Conservation (phyloP, 2,888 invertebrate genomes). For the Pyralis farinalis region DNA sequence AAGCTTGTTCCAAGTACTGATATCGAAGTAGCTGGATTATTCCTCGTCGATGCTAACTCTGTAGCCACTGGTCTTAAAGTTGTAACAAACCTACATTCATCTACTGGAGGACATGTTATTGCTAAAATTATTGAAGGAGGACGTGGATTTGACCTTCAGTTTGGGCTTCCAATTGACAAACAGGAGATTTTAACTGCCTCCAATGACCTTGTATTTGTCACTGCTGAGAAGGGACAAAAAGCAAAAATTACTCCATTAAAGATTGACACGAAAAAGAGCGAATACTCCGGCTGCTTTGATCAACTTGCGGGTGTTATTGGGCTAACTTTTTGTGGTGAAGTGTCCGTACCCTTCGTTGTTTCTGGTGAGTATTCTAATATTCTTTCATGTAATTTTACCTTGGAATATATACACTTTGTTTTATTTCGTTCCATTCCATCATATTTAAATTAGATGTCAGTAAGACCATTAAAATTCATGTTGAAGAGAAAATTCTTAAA, state of each 20-base stretch:
- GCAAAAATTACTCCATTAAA: slow-evolving; percentile 57
- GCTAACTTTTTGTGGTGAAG: slow-evolving; percentile 85
- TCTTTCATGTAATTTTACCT: too few relatives aligned
- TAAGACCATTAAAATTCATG: too few relatives aligned
- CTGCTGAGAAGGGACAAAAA: slow-evolving; percentile 82
- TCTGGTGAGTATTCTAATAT: slow-evolving; percentile 40
- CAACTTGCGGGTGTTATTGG: slow-evolving; percentile 86
- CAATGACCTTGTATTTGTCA: slow-evolving; percentile 83
- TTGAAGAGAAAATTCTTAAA: too few relatives aligned
- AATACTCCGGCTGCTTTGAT: slow-evolving; percentile 85
- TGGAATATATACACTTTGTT: too few relatives aligned
- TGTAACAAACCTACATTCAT: slow-evolving; percentile 87
- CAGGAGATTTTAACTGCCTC: slow-evolving; percentile 89
- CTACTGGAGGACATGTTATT: slow-evolving; percentile 87
- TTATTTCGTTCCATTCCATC: too few relatives aligned
- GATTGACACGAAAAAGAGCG: slow-evolving; percentile 66
- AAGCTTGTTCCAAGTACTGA: slow-evolving; percentile 88
- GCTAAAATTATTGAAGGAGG: slow-evolving; percentile 82
- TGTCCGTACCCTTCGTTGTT: slow-evolving; percentile 78
- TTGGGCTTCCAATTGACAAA: slow-evolving; percentile 89
- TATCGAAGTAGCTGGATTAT: slow-evolving; percentile 80
- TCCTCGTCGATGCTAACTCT: slow-evolving; percentile 85
- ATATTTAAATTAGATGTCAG: too few relatives aligned
- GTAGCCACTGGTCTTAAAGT: slow-evolving; percentile 89
- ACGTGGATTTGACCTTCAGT: slow-evolving; percentile 86